These are phyloP conservation scores for Drosophila parthenogenetica DNA, from an alignment of 2,888 invertebrate genomes.

Conservation along the genomic window DNA sequence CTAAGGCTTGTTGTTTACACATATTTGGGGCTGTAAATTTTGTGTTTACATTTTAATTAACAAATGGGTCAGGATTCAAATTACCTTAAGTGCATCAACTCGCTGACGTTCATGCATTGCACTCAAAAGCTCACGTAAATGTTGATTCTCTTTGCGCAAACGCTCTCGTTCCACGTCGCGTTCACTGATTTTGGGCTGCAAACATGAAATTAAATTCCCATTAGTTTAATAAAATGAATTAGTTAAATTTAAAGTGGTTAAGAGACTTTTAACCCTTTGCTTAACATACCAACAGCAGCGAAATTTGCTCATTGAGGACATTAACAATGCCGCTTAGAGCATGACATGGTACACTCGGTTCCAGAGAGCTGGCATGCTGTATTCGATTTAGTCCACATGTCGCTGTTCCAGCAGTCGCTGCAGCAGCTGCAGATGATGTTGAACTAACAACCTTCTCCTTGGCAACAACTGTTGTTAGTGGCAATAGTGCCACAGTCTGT, in stretches of 20 bases:
- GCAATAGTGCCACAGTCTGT: conserved; percentile 55
- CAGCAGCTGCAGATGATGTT: neutral
- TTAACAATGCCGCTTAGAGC: conserved; percentile 88
- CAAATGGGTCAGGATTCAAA: conserved; percentile 25
- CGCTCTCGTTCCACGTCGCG: conserved; percentile 91
- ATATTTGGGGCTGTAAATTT: neutral
- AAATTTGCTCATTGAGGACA: conserved; percentile 88
- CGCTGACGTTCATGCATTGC: conserved; percentile 86
- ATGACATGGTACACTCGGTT: conserved; percentile 88
- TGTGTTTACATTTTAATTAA: conserved; percentile 19
- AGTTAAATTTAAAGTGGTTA: neutral
- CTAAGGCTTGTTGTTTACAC: neutral
- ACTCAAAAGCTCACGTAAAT: conserved; percentile 90
- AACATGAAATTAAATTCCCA: neutral
- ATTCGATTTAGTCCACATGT: conserved; percentile 85
- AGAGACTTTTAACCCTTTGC: neutral
- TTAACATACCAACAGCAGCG: conserved; percentile 89
- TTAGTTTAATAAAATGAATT: neutral
- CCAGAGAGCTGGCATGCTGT: conserved; percentile 84
- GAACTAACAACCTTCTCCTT: conserved; percentile 41
- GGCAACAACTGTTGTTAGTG: conserved; percentile 7
- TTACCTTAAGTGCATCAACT: conserved; percentile 84
- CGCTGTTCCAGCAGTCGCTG: conserved; percentile 9
- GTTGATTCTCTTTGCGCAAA: conserved; percentile 90
- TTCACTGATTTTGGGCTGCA: conserved; percentile 90